Percentiles rank a stretch among this genome's conserved stretches.
Evolutionary conservation across 2,113 vertebrate genomes (phyloP).

Genomic region (Nycticebus coucang): DNA sequence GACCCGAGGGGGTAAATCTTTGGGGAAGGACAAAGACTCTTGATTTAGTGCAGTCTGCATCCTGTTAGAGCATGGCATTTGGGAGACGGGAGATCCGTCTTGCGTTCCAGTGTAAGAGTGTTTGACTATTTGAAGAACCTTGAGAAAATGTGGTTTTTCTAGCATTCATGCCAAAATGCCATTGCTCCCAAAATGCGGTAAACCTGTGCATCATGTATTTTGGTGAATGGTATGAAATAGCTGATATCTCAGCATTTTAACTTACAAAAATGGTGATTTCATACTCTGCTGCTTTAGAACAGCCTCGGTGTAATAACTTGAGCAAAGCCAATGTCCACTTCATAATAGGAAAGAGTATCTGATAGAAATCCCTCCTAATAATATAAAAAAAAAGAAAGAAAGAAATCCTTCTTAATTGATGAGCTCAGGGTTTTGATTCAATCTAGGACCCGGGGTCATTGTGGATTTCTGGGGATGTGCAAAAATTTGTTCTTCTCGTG

Average conservation of each 20-base stretch:
- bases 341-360: not conserved
- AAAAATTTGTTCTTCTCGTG: not conserved
- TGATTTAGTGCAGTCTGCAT: not conserved
- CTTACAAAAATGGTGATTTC: not conserved
- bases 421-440: not conserved
- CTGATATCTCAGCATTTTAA: not conserved
- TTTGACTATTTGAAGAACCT: not conserved
- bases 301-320: not conserved
- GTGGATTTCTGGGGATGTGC: not conserved
- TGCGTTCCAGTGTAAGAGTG: not conserved
- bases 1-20: not conserved
- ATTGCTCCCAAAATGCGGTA: not conserved
- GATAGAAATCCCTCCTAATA: not conserved
- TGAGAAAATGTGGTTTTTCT: not conserved
- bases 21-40: not conserved
- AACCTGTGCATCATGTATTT: not conserved
- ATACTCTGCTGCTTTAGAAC: not conserved
- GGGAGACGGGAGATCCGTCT: not conserved
- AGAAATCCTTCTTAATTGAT: not conserved
- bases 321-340: not conserved
- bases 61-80: not conserved
- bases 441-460: not conserved
- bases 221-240: not conserved
- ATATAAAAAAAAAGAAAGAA: too few species aligned
- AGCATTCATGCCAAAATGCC: not conserved